phyloP scores from a whole-genome alignment of 2,888 invertebrate species.

The Argyresthia albistria region DNA sequence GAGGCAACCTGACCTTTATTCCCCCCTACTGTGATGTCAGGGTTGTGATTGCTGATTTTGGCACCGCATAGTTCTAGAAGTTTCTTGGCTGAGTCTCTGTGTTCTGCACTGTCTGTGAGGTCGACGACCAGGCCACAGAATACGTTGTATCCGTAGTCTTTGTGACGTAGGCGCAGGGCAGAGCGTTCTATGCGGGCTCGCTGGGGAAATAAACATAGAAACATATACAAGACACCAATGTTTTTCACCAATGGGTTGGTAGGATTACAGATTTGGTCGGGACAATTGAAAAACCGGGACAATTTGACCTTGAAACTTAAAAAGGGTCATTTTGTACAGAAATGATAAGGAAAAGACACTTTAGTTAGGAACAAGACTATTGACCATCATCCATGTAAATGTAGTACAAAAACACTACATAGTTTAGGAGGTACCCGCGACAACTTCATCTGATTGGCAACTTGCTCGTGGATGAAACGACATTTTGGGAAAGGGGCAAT shows the following conservation, averaged over 20 bases:
- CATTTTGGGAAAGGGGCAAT: no score
- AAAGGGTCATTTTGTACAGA: no score
- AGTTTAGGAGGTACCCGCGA: no score
- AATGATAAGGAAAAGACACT: no score
- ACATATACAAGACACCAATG: not conserved
- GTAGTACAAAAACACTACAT: no score
- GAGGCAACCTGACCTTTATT: constrained; percentile 30
- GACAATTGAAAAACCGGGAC: no score
- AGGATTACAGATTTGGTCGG: no score
- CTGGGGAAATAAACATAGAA: constrained; percentile 23
- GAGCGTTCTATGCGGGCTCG: constrained; percentile 49
- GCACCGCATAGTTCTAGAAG: constrained; percentile 48
- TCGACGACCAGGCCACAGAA: constrained; percentile 41
- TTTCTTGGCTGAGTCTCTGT: constrained; percentile 30
- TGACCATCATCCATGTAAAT: no score
- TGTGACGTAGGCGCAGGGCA: constrained; percentile 29
- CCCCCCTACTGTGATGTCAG: constrained; percentile 35
- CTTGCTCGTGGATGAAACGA: no score
- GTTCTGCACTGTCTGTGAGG: constrained; percentile 25
- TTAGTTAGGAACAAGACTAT: no score
- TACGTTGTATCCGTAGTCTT: constrained; percentile 48
- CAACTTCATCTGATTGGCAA: no score
- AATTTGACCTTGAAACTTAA: no score
- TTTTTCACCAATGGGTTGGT: not conserved
- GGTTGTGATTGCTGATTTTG: constrained; percentile 7